Base-by-base conservation (phyloP, 1,140 invertebrate species). In the Philotrypesis tridentata region DNA sequence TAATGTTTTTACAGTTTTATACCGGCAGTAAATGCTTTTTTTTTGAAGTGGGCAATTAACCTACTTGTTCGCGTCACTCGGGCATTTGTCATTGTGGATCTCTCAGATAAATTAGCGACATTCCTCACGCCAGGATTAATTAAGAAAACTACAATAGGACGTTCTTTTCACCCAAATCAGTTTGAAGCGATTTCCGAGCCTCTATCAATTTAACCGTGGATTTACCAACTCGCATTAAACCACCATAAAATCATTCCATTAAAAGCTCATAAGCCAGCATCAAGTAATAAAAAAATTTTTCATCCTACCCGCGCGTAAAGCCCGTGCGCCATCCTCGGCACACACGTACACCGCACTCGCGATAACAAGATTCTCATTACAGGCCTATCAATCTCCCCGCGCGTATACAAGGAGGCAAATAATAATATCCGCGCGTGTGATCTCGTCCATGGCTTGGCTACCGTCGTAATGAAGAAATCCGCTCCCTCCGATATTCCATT, bases 391-490 rank as follows among this genome's bases (percentile, higher is more conserved):
- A 70, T 78, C 65, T 25, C 31, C 8, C 12, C 8, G 1, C 8
- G 1, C 61, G 11, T 25, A 65, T 65, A 65, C 61, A 21, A 65
- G 0, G 23, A 17, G 3, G 76, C 40, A 12, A 67, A 33, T 68
- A 78, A 33, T 68, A 78, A 78, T 78, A 70, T 68, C 61, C 5
- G 65, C 8, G 65, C 27, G 43, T n/a, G 29, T 40, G 33, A 40
- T 80, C 25, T 70, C 48, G 68, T 67, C 27, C 27, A 40, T 23
- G 76, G n/a, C 65, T 21, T 31, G 14, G 27, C 37, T 40, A 55
- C 27, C 48, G 60, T 67, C 55, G 60, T 40, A 77, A 77, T 77
- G 74, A 77, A 77, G 74, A 77, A 77, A 77, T 77, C 74, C 33
- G 37, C 31, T 9, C 27, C 17, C 43, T 23, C 63, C n/a, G 27